Base-by-base conservation (phyloP, 2,888 invertebrate species). In the Agrochola lychnidis region DNA sequence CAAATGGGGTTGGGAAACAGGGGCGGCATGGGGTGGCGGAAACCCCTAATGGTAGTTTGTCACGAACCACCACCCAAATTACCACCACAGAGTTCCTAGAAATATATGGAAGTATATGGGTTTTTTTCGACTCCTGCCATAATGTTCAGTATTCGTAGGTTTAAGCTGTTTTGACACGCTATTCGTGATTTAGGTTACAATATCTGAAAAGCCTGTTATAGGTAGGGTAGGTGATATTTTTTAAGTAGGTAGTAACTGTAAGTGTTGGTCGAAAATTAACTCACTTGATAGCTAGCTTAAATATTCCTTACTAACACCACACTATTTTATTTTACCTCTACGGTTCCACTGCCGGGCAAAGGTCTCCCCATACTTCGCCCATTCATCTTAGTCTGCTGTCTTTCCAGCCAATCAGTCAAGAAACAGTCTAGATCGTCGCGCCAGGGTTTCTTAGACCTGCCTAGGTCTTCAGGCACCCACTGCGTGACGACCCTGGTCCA, bases 31-130 rank as follows among this genome's bases (percentile, higher is more conserved):
- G 89, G 90, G 91, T 85, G 88, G 89, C 91, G 95, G 95, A 95
- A 93, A 92, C 90, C 84, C 92, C 91, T 96, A 96, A 96, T 96
- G 94, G 95, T 85, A 84, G 85, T 90, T 79, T 94, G 96, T 95
- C 96, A 96, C 96, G 96, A 94, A 93, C 89, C 77, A 91, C 91
- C 91, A 92, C 91, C 91, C 92, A 92, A 88, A 87, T 88, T 87
- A 80, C 87, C 79, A 83, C 84, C 86, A 93, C 94, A 93, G 90
- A 73, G 83, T 88, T 90, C 87, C 83, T 87, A 91, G 90, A 92
- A 91, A 90, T 91, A 78, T 79, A 85, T 84, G 72, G 4, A 51
- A 79, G 73, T 79, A 76, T 83, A 85, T 85, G 76, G 79, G 22
- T 57, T 86, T 87, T 87, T 86, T 85, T 74, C 73, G 73, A 79